Evolutionary conservation across 2,113 vertebrate species (phyloP).

Genomic region (Ondatra zibethicus): DNA sequence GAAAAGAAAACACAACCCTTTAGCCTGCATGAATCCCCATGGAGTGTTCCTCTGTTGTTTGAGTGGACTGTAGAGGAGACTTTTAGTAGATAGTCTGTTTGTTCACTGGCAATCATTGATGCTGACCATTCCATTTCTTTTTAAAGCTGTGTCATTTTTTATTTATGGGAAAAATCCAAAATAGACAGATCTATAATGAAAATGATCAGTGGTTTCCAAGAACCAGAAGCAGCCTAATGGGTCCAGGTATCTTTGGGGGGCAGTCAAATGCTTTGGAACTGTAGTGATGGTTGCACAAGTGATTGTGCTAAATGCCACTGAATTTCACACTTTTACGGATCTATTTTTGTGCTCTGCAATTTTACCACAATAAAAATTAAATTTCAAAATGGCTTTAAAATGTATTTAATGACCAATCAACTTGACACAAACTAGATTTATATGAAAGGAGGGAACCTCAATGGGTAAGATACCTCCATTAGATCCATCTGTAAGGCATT

Average conservation of each 20-base stretch:
- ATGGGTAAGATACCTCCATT: too few relatives aligned
- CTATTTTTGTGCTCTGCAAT: neutral
- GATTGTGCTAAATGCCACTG: neutral
- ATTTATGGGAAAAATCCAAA: neutral
- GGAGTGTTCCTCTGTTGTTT: conserved; percentile 33
- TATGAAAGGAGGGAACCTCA: too few relatives aligned
- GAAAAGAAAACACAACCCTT: neutral
- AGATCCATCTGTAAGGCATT: too few relatives aligned
- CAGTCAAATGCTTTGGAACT: neutral
- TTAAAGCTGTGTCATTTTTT: neutral
- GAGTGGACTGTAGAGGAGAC: neutral
- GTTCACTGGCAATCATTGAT: conserved; percentile 12
- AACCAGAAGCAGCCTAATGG: neutral
- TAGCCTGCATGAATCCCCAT: neutral
- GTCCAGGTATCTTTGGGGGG: neutral
- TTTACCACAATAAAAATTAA: neutral
- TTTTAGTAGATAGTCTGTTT: neutral
- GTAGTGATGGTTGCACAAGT: neutral
- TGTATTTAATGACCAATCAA: neutral
- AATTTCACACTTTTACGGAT: neutral
- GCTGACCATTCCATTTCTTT: neutral
- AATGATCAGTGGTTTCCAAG: neutral
- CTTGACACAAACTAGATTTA: too few relatives aligned
- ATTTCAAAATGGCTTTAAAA: neutral
- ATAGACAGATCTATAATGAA: neutral